phyloP scores from a whole-genome alignment of 2,113 vertebrate species.

The Chaetodon trifascialis region DNA sequence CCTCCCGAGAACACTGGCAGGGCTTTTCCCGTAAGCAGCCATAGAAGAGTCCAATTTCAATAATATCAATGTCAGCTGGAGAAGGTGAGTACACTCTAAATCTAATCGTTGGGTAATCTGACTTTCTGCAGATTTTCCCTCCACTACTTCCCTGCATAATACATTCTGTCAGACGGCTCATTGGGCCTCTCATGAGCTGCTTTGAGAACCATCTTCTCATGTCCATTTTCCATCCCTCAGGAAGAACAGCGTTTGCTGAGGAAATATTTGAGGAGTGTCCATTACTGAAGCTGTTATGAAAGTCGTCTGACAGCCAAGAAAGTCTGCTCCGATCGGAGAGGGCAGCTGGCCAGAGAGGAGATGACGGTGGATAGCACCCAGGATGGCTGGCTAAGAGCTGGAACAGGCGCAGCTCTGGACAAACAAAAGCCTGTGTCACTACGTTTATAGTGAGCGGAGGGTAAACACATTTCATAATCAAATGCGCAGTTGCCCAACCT shows the following conservation, averaged over 20 bases:
- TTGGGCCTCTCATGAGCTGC: constrained; percentile 16
- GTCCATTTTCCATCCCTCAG: constrained; percentile 21
- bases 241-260: constrained; percentile 46
- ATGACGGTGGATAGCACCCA: constrained; percentile 45
- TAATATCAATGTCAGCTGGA: constrained; percentile 1
- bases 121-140: background rate
- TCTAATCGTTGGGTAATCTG: constrained; percentile 12
- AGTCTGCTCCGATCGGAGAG: constrained; percentile 20
- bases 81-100: constrained; percentile 13
- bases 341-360: constrained; percentile 38
- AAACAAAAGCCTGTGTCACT: constrained; percentile 67
- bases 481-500: constrained; percentile 39
- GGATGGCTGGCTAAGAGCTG: constrained; percentile 36
- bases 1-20: background rate
- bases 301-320: constrained; percentile 39
- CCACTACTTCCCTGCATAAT: constrained; percentile 5
- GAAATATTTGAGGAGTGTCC: constrained; percentile 69
- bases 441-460: constrained; percentile 57
- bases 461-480: constrained; percentile 73
- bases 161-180: constrained; percentile 26
- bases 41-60: background rate
- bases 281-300: constrained; percentile 50
- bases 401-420: constrained; percentile 50
- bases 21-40: background rate
- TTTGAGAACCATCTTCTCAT: constrained; percentile 36